A percentile compares a stretch with the other conserved stretches of the same genome.
Conservation (phyloP, 2,888 invertebrate species). For the Allacma fusca region DNA sequence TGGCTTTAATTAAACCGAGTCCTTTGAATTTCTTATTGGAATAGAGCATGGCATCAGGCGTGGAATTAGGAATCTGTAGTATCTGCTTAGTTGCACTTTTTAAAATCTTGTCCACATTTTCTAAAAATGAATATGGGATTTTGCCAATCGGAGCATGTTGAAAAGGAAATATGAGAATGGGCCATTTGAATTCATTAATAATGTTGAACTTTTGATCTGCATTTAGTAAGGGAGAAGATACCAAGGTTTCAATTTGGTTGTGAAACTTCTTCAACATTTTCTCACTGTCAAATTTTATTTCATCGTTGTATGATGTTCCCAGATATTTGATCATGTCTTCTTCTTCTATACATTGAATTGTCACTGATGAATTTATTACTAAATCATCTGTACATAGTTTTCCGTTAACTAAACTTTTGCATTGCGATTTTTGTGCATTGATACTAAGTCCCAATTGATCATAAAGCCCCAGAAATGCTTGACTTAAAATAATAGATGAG, state of each 20-base stretch:
- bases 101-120: neutral
- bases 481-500: too few species aligned
- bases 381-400: neutral
- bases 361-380: neutral
- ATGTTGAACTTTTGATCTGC: neutral
- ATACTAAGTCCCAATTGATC: too few species aligned
- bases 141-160: constrained; percentile 14
- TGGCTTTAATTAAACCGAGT: too few species aligned
- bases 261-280: neutral
- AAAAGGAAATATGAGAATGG: neutral
- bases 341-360: neutral
- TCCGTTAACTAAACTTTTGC: neutral
- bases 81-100: too few species aligned
- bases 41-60: too few species aligned
- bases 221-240: neutral
- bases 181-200: too few species aligned
- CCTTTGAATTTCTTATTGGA: too few species aligned
- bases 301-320: neutral
- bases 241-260: too few species aligned
- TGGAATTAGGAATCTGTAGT: too few species aligned
- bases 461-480: neutral
- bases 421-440: neutral
- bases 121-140: neutral
- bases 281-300: neutral
- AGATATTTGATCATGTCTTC: neutral